A percentile compares a stretch with the other conserved stretches of the same genome.
phyloP scores from a whole-genome alignment of 2,888 invertebrate species.

The Argyresthia goedartella region DNA sequence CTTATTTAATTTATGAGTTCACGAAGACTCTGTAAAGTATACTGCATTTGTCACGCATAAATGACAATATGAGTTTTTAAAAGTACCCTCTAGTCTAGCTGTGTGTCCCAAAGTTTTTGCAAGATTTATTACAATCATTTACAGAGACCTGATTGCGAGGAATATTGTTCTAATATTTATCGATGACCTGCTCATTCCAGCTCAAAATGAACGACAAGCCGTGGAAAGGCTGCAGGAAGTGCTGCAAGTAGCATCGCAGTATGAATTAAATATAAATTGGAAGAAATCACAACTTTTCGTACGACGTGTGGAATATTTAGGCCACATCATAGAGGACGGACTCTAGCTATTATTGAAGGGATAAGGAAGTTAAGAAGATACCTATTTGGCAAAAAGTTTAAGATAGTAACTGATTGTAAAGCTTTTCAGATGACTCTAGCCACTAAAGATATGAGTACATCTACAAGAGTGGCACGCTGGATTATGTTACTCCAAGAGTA shows the following conservation, averaged over 20 bases:
- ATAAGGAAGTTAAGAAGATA: no score
- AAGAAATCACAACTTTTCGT: not conserved
- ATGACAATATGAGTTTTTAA: conserved; percentile 9
- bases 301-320: not conserved
- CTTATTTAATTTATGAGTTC: no score
- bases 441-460: not conserved
- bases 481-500: no score
- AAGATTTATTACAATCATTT: not conserved
- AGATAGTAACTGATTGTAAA: not conserved
- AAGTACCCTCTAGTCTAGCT: conserved; percentile 33
- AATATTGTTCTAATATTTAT: no score
- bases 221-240: no score
- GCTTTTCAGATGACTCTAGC: not conserved
- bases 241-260: not conserved
- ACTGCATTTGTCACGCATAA: no score
- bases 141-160: no score
- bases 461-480: not conserved
- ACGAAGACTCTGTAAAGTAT: no score
- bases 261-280: not conserved
- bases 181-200: no score
- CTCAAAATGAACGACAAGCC: no score
- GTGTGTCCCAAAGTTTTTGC: conserved; percentile 26
- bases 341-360: no score
- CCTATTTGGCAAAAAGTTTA: no score
- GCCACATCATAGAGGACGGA: not conserved